Conservation (phyloP, 2,113 vertebrate species). For the Catharus fuscescens region DNA sequence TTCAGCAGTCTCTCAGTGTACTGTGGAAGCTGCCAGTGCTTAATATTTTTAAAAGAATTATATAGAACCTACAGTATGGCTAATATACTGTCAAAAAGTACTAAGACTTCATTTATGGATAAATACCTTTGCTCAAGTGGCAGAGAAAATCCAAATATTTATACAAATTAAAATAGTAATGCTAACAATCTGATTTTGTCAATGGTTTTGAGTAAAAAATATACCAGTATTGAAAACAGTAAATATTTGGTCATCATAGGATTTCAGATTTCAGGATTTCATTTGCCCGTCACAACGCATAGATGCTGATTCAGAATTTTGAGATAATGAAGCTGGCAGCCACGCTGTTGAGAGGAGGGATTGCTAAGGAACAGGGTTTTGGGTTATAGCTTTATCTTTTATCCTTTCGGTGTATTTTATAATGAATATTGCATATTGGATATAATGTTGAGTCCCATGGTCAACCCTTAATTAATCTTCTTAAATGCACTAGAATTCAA, state of each 20-base stretch:
- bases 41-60: neutral
- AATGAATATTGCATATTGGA: neutral
- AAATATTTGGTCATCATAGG: neutral
- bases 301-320: neutral
- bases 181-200: neutral
- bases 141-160: neutral
- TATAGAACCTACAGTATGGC: neutral
- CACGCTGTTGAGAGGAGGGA: neutral
- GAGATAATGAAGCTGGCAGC: neutral
- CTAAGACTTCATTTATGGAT: neutral
- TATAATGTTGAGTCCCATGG: rapidly evolving
- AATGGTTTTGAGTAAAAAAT: neutral
- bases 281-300: neutral
- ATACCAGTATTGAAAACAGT: neutral
- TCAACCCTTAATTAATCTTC: neutral
- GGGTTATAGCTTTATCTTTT: neutral
- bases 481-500: neutral
- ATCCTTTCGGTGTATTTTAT: neutral
- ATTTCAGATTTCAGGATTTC: neutral
- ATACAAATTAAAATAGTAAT: neutral
- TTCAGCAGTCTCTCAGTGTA: neutral
- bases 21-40: neutral
- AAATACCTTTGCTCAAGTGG: neutral
- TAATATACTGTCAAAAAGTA: neutral
- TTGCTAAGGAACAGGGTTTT: neutral